Evolutionary conservation across 2,113 vertebrate genomes (phyloP).

Genomic region (Capra hircus): DNA sequence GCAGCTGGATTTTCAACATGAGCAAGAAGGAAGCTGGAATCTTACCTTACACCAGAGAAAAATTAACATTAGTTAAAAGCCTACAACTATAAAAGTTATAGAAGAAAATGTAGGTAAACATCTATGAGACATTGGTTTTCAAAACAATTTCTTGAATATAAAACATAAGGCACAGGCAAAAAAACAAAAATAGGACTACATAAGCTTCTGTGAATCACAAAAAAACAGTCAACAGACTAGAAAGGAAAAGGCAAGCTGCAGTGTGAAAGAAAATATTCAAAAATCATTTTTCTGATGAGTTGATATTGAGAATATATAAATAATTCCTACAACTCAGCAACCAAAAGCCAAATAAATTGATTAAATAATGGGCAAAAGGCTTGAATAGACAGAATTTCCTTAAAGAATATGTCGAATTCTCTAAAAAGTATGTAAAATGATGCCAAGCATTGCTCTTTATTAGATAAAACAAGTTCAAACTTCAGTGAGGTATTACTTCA

Average conservation of each 20-base stretch:
- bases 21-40: neutral
- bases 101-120: neutral
- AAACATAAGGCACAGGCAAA: neutral
- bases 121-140: neutral
- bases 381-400: neutral
- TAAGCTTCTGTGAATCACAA: neutral
- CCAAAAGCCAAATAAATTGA: neutral
- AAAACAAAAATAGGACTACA: neutral
- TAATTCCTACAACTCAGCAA: neutral
- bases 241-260: neutral
- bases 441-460: neutral
- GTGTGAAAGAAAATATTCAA: neutral
- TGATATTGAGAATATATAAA: neutral
- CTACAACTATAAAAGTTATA: neutral
- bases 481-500: neutral
- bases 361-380: neutral
- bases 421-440: neutral
- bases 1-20: neutral
- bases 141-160: neutral
- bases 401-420: neutral
- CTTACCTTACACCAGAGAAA: neutral
- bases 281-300: neutral
- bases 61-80: neutral
- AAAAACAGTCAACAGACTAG: neutral
- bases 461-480: neutral